phyloP scores from a whole-genome alignment of 2,113 vertebrate genomes.

The Hirundichthys speculiger region DNA sequence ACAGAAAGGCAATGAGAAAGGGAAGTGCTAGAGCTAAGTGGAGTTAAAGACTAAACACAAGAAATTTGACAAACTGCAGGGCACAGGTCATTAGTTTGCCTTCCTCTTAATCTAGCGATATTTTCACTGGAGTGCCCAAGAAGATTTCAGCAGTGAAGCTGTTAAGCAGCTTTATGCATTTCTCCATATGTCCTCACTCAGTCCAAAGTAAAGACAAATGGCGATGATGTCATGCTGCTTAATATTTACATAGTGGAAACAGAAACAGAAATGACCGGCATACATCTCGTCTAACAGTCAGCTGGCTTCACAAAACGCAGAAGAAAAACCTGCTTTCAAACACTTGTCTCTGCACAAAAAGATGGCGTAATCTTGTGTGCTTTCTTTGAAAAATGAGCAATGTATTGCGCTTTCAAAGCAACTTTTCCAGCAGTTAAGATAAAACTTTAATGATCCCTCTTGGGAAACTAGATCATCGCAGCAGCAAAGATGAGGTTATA shows the following conservation, averaged over 20 bases:
- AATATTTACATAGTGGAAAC: constrained; percentile 23
- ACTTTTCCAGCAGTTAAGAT: constrained; percentile 23
- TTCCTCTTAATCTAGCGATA: neutral
- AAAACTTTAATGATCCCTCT: constrained; percentile 44
- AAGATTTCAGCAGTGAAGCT: neutral
- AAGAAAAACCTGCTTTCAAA: constrained; percentile 23
- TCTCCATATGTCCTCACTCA: neutral
- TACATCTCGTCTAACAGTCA: constrained; percentile 14
- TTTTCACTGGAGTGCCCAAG: neutral
- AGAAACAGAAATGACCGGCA: constrained; percentile 22
- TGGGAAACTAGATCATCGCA: constrained; percentile 34
- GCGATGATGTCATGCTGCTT: constrained; percentile 30
- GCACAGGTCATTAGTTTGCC: neutral
- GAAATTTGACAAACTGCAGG: neutral
- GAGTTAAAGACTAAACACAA: neutral
- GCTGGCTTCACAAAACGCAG: constrained; percentile 8
- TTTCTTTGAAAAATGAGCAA: constrained; percentile 33
- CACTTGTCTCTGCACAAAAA: neutral
- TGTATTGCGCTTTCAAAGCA: constrained; percentile 44
- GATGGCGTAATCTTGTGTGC: constrained; percentile 21
- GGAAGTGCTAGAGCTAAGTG: neutral
- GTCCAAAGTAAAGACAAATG: constrained; percentile 38
- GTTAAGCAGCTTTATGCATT: constrained; percentile 9
- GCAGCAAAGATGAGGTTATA: constrained; percentile 20
- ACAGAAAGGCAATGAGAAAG: constrained; percentile 4